Evolutionary conservation across 2,888 invertebrate genomes (phyloP), one percentile per base, ranked within the genome.

Genomic region (Eupithecia exiguata): DNA sequence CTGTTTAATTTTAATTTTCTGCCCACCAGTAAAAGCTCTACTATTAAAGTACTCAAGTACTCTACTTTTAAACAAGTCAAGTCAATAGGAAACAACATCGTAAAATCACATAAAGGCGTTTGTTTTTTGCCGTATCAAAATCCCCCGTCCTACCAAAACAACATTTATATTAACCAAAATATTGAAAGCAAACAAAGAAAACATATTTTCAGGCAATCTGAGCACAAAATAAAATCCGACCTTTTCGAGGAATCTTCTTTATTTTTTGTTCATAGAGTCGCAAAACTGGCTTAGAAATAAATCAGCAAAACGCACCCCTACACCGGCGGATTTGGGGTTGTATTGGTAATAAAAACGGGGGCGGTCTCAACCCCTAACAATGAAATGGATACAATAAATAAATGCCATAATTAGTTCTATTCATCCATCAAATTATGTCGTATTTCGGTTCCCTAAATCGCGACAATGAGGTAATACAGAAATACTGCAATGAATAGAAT

Each of bases 321-420:
- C 16, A 82, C 78, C 86, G 46, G 82, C 86, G 84, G 83, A 85
- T 84, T 86, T 85, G 80, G 90, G 91, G 90, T 85, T 85, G 83
- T 82, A 82, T 82, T 84, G 87, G 87, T 87, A 88, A 90, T 90
- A 90, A 90, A 90, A 90, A 87, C 86, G 84, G 87, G 89, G 89
- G 88, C 86, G 84, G 83, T 82, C 78, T 77, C 84, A 79, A 79
- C 83, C 86, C 75, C 87, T 84, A 78, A 82, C 86, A 87, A 86
- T 87, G 92, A 89, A 91, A 92, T 88, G 91, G 91, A 91, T 91
- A 92, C 92, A 92, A 92, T 92, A 92, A 91, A 92, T 92, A 91
- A 91, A 92, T 87, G 88, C 86, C 84, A 85, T 92, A 92, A 93
- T 93, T 93, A 93, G 88, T 87, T 87, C 87, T 86, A 93, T 93